phyloP scores from a whole-genome alignment of 2,888 invertebrate genomes.

The Lutraria lutraria region DNA sequence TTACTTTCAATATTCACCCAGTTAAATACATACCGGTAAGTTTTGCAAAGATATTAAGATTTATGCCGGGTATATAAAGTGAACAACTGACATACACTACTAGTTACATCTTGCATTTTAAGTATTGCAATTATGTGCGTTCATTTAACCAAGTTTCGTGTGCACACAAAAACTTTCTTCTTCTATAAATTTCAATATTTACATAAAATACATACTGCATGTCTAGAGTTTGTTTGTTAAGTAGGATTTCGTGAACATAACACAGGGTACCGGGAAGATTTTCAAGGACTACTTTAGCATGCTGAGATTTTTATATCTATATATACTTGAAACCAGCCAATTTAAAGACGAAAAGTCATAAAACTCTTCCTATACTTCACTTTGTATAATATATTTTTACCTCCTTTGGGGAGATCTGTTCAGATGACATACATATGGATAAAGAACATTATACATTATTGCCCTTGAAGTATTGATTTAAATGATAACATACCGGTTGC shows the following conservation, averaged over 20 bases:
- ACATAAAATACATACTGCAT: not conserved
- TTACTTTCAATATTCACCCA: not conserved
- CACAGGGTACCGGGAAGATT: not conserved
- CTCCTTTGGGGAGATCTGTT: too few species aligned
- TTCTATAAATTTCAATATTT: not conserved
- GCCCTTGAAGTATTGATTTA: too few species aligned
- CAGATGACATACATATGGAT: too few species aligned
- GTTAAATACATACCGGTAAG: not conserved
- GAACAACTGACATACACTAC: not conserved
- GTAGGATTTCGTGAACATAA: not conserved
- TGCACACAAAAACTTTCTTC: not conserved
- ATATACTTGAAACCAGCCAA: too few species aligned
- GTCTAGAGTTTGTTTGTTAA: not conserved
- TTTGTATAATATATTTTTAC: too few species aligned
- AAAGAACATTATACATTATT: too few species aligned
- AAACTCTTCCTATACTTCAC: too few species aligned
- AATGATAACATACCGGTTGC: too few species aligned
- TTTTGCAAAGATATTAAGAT: not conserved
- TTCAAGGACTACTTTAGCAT: not conserved
- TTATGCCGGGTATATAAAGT: not conserved
- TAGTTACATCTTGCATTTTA: not conserved
- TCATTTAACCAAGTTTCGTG: not conserved
- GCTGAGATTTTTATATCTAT: too few species aligned
- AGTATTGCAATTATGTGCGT: not conserved
- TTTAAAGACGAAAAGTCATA: too few species aligned